Evolutionary conservation across 2,113 vertebrate species (phyloP), one percentile per base, ranked within the genome.

Genomic region (Procapra przewalskii): DNA sequence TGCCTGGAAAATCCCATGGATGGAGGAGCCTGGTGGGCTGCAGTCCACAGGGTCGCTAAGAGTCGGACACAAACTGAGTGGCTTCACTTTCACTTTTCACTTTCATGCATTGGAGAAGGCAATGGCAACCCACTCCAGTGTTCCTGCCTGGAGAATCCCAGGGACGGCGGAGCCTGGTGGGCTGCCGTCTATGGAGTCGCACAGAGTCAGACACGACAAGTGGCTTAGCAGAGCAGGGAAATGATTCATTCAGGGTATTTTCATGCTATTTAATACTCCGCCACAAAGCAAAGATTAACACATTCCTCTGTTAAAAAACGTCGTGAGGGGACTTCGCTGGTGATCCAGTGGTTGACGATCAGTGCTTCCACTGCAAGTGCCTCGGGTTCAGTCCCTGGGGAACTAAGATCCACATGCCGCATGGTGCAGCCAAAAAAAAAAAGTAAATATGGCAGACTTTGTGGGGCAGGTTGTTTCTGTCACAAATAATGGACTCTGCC

Each of bases 301-400:
- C n/a, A 79, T 3, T 36, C 43, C 81, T 75, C 45, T 21, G 36
- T 59, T 33, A 90, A 83, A 60, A 45, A n/a, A 45, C 5, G 71
- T 23, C 21, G 67, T 12, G 36, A 71, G 6, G 9, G 67, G n/a
- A 23, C n/a, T 36, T 36, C 67, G 17, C n/a, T 36, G 67, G n/a
- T 36, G 67, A 23, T 1, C 10, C 67, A 36, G 0, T 21, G n/a
- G n/a, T 71, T 36, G 21, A 36, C 1, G n/a, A 10, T 36, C n/a
- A 0, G n/a, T 11, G 64, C 64, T 36, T 3, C n/a, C 64, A 21
- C 64, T 21, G 17, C 64, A 21, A 21, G n/a, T 1, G 64, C 17
- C 64, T 16, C 36, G n/a, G 64, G 17, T 11, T 71, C 64, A 7
- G 3, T 71, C n/a, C 64, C n/a, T 36, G 64, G 17, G 64, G 64